phyloP scores from a whole-genome alignment of 2,888 invertebrate genomes.

The Cybosia mesomella region DNA sequence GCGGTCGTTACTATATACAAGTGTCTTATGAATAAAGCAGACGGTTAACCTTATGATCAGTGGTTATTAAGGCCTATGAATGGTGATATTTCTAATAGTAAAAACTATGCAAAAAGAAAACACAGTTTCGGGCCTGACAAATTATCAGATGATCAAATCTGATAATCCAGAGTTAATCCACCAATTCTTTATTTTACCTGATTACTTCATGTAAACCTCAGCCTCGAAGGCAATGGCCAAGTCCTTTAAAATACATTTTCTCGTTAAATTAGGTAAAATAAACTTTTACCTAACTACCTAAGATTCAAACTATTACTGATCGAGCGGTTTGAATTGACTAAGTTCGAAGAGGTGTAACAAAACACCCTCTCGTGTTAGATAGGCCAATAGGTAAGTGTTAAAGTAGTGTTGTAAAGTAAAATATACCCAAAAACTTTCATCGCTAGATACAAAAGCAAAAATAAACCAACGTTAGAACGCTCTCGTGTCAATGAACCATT shows the following conservation, averaged over 20 bases:
- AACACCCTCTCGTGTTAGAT: not conserved
- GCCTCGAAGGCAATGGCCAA: no score
- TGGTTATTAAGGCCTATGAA: no score
- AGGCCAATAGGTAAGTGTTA: not conserved
- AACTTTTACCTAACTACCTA: not conserved
- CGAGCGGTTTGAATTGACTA: not conserved
- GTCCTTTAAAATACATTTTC: no score
- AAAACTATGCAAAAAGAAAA: no score
- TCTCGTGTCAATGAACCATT: constrained; percentile 77
- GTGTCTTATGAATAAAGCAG: constrained; percentile 6
- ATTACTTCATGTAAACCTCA: no score
- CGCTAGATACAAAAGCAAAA: constrained; percentile 38
- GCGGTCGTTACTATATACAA: constrained; percentile 21
- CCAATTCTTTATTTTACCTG: no score
- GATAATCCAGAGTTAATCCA: no score
- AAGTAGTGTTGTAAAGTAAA: not conserved
- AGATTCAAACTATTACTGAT: not conserved
- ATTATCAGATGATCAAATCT: no score
- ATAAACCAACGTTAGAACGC: constrained; percentile 30
- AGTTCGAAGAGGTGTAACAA: not conserved
- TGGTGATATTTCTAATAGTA: no score
- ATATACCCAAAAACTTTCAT: constrained; percentile 17
- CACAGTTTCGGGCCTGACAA: no score
- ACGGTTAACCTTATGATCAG: no score
- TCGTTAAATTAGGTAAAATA: no score